Evolutionary conservation across 2,797 vertebrate species (phyloP).

Genomic region (Pristis pectinata): DNA sequence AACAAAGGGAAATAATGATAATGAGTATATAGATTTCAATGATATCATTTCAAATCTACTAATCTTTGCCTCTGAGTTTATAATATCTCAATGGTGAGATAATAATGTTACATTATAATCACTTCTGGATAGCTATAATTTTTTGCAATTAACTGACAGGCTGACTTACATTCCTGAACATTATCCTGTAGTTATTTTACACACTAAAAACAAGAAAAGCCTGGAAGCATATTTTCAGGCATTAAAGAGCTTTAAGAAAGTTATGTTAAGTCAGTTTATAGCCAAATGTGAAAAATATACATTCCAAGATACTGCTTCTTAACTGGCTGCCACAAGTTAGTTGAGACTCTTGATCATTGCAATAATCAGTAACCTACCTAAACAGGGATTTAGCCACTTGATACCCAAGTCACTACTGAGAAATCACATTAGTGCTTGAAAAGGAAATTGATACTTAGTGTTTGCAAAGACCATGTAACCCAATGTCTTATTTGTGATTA

Average conservation of each 20-base stretch:
- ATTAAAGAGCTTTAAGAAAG: neutral
- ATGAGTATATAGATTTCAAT: neutral
- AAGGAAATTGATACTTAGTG: neutral
- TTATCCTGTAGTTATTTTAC: neutral
- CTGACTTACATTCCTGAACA: neutral
- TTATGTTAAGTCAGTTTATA: neutral
- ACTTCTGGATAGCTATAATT: neutral
- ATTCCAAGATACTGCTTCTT: neutral
- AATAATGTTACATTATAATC: neutral
- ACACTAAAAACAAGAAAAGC: neutral
- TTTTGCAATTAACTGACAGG: neutral
- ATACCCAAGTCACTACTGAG: neutral
- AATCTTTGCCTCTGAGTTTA: too few species aligned
- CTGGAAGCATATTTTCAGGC: neutral
- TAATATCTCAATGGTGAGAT: too few species aligned
- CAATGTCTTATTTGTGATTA: neutral
- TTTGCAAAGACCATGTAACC: neutral
- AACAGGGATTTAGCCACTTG: neutral
- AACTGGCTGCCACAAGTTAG: neutral
- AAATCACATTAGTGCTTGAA: neutral
- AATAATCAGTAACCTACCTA: neutral
- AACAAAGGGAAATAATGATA: neutral
- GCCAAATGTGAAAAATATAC: neutral
- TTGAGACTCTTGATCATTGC: neutral
- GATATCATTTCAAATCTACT: neutral